Conservation (phyloP, 2,888 invertebrate species). For the Diaprepes abbreviatus region DNA sequence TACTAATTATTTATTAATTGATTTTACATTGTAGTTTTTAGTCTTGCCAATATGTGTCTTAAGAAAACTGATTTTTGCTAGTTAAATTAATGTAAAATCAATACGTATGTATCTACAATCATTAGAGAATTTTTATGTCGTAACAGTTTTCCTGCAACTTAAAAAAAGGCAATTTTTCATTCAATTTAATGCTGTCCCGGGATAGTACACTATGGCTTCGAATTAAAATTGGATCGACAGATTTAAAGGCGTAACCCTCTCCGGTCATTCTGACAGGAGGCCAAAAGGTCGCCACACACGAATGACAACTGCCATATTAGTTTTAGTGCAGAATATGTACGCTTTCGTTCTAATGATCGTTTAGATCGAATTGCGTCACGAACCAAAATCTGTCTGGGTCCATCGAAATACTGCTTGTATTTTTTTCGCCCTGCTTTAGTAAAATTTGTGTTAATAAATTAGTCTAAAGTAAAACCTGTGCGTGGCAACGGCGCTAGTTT, state of each 20-base stretch:
- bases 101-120: neutral
- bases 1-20: too few relatives aligned
- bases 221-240: slow-evolving; percentile 44
- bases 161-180: slow-evolving; percentile 10
- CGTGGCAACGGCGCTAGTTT: slow-evolving; percentile 15
- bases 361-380: slow-evolving; percentile 17
- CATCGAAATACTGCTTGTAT: slow-evolving; percentile 21
- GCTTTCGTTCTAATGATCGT: neutral
- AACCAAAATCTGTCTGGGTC: slow-evolving; percentile 40
- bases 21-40: slow-evolving; percentile 16
- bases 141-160: neutral
- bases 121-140: neutral
- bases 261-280: neutral
- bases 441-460: slow-evolving; percentile 25
- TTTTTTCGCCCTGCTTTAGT: slow-evolving; percentile 32
- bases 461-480: slow-evolving; percentile 16
- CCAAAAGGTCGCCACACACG: slow-evolving; percentile 22
- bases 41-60: slow-evolving; percentile 33
- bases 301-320: slow-evolving; percentile 65
- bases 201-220: slow-evolving; percentile 28
- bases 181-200: neutral
- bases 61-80: slow-evolving; percentile 10
- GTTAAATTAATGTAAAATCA: slow-evolving; percentile 1
- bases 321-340: slow-evolving; percentile 63
- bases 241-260: slow-evolving; percentile 30